Conservation (phyloP, 2,797 vertebrate genomes). For the Sebastes itinus region DNA sequence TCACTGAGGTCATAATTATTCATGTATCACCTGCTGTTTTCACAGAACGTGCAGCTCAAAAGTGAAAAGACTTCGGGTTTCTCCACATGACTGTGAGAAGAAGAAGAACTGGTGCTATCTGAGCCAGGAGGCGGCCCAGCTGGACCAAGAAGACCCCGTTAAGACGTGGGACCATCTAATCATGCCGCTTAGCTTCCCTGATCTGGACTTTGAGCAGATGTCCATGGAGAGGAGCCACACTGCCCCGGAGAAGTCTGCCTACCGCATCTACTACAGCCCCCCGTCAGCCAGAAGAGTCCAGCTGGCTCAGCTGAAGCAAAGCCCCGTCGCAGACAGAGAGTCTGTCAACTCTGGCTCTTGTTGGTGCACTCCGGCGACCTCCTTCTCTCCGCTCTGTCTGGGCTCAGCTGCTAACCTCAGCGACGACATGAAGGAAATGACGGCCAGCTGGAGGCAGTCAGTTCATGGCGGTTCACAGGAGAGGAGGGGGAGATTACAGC, state of each 20-base stretch:
- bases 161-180: constrained; percentile 88
- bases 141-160: constrained; percentile 75
- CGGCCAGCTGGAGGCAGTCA: constrained; percentile 88
- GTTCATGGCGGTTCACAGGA: constrained; percentile 81
- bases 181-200: constrained; percentile 80
- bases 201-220: constrained; percentile 82
- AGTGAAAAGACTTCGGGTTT: constrained; percentile 28
- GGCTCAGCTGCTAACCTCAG: constrained; percentile 94
- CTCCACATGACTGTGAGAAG: constrained; percentile 56
- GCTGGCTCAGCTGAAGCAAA: constrained; percentile 69
- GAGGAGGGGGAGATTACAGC: constrained; percentile 78
- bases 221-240: constrained; percentile 91
- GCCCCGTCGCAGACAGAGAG: constrained; percentile 40
- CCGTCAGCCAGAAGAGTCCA: constrained; percentile 90
- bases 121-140: constrained; percentile 81
- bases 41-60: constrained; percentile 38
- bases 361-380: constrained; percentile 72
- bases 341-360: constrained; percentile 59
- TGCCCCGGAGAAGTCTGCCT: constrained; percentile 89
- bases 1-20: neutral
- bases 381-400: constrained; percentile 85
- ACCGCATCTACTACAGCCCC: constrained; percentile 96
- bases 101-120: constrained; percentile 88
- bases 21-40: constrained; percentile 8
- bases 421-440: constrained; percentile 98